Evolutionary conservation across 35 echinoderm and acorn worm genomes (phyloP).

Genomic region (Ophioderma brevispina): DNA sequence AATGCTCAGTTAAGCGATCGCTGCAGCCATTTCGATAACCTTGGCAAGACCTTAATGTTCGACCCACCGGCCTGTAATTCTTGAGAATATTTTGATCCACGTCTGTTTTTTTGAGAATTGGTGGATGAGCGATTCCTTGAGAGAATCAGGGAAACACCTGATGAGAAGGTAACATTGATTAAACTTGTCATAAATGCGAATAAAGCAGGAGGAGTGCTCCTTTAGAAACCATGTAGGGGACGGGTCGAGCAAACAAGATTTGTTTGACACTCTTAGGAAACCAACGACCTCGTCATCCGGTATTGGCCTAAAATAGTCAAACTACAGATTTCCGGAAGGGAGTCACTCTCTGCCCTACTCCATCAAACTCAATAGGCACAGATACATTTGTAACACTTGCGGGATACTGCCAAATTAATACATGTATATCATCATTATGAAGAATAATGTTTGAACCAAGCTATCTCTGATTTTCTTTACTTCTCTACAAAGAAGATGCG

Average conservation of each 20-base stretch:
- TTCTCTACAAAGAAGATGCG: slow-evolving; percentile 24
- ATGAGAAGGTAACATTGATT: neutral
- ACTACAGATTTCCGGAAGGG: neutral
- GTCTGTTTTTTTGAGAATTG: neutral
- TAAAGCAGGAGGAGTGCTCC: neutral
- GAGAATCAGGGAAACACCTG: neutral
- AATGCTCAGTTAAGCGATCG: neutral
- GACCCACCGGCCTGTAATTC: neutral
- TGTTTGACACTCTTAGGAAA: slow-evolving; percentile 19
- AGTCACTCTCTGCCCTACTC: neutral
- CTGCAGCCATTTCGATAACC: neutral
- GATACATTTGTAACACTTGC: neutral
- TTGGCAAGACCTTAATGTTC: neutral
- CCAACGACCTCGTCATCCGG: slow-evolving; percentile 9
- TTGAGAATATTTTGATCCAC: neutral
- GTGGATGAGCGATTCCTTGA: neutral
- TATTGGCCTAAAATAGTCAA: neutral
- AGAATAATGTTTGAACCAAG: neutral
- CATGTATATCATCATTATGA: neutral
- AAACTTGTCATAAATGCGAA: neutral
- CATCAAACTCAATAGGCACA: neutral
- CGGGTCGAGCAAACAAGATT: slow-evolving; percentile 28
- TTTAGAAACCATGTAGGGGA: slow-evolving; percentile 19
- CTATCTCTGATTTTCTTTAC: slow-evolving; percentile 16
- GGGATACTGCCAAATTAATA: neutral